Evolutionary conservation across 1,140 invertebrate species (phyloP), one percentile per base, ranked within the genome.

Genomic region (Anoplophora glabripennis): DNA sequence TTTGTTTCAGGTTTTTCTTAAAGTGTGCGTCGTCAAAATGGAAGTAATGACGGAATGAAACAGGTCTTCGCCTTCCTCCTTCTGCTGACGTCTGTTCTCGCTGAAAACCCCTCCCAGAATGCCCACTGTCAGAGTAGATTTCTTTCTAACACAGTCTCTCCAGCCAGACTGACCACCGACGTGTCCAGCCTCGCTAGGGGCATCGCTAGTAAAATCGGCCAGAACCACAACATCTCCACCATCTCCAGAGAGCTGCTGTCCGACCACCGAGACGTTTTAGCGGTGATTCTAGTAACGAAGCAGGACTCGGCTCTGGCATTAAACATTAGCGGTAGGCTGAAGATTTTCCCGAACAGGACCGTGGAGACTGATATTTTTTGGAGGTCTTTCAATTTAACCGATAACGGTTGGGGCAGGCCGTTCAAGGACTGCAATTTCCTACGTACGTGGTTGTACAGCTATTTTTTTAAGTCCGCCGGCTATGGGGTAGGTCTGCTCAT

Each of bases 401-500:
- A 41, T 12, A 61, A 57, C 7, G 66, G 64, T 9, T 73, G 71
- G 71, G 56, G 64, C 7, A 59, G 57, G 42, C 58, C 66, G 8
- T 72, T 73, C 48, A 68, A 65, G 37, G 67, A 69, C 45, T 73
- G 71, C 42, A 41, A 54, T 42, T 65, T 66, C 21, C 40, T 54
- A 12, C 55, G 53, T 12, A 52, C 33, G 17, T 73, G 71, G 71
- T 63, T 70, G 41, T 65, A 70, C 44, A 54, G 58, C n/a, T 73
- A 65, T 49, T 55, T 59, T 10, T 55, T 53, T n/a, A 53, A 52
- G 7, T 54, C 53, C 15, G 36, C 41, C 1, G 59, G 62, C 28
- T n/a, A 45, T 35, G 67, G 60, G 37, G 65, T 70, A 2, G 76
- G 64, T 0, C 46, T 77, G 10, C 76, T 76, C 52, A 63, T 73